A percentile compares a stretch with the other conserved stretches of the same genome.
Evolutionary conservation across 1,140 invertebrate genomes (phyloP).

Genomic region (Danaus melanippus): DNA sequence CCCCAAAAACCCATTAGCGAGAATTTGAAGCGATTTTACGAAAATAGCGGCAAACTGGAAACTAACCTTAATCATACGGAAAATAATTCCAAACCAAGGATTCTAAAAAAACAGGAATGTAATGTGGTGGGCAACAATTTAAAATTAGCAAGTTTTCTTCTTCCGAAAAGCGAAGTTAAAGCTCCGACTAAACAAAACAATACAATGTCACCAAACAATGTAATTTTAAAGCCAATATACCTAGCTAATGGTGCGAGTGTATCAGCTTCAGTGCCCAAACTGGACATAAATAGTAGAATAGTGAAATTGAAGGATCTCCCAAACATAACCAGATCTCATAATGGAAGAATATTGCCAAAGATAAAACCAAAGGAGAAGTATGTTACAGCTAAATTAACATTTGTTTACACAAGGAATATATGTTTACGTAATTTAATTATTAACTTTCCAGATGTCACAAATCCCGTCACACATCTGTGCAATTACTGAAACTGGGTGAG

Average conservation of each 20-base stretch:
- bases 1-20: constrained; percentile 42
- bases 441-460: constrained; percentile 26
- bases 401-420: not conserved
- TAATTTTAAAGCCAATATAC: constrained; percentile 13
- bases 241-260: constrained; percentile 6
- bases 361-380: constrained; percentile 58
- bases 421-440: constrained; percentile 4
- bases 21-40: constrained; percentile 62
- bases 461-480: constrained; percentile 53
- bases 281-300: constrained; percentile 56
- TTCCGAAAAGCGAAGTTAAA: constrained; percentile 41
- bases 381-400: constrained; percentile 17
- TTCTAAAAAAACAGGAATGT: constrained; percentile 39
- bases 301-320: constrained; percentile 47
- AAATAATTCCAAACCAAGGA: constrained; percentile 30
- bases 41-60: constrained; percentile 63
- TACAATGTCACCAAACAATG: constrained; percentile 22
- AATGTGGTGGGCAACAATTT: constrained; percentile 48
- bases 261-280: constrained; percentile 27
- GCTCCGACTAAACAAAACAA: constrained; percentile 30
- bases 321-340: constrained; percentile 26
- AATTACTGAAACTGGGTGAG: constrained; percentile 57
- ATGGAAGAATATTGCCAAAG: constrained; percentile 51
- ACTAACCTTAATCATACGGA: constrained; percentile 37
- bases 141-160: constrained; percentile 56